phyloP scores from a whole-genome alignment of 2,797 vertebrate genomes.

The Alectoris magna region DNA sequence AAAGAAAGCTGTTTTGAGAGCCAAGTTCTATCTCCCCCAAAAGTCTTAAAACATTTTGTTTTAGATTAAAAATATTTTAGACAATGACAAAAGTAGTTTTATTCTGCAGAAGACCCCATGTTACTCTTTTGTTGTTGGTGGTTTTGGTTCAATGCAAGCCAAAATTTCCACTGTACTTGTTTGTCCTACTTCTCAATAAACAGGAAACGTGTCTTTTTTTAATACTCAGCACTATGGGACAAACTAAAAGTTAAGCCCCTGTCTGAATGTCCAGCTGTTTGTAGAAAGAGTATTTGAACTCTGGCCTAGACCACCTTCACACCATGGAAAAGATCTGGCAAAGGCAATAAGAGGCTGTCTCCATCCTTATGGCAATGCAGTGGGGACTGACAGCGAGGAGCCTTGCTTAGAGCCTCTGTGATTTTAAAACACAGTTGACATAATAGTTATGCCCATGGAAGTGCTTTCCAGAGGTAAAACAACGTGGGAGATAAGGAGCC shows the following conservation, averaged over 20 bases:
- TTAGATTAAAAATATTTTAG: not conserved
- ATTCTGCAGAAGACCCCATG: not conserved
- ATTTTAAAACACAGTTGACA: not conserved
- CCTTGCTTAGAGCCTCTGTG: not conserved
- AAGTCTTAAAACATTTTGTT: not conserved
- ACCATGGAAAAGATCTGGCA: not conserved
- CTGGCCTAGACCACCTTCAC: not conserved
- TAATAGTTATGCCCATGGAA: not conserved
- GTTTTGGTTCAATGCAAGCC: not conserved
- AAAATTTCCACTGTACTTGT: not conserved
- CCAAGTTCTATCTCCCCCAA: not conserved
- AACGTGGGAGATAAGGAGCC: not conserved
- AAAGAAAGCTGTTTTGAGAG: not conserved
- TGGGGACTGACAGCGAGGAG: not conserved
- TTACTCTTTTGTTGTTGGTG: not conserved
- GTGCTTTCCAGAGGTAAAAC: not conserved
- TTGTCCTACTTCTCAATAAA: not conserved
- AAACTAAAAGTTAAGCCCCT: not conserved
- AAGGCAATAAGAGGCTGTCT: rapidly evolving
- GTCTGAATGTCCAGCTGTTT: not conserved
- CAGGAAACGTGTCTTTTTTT: not conserved
- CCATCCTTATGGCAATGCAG: not conserved
- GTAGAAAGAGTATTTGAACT: not conserved
- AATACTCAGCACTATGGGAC: not conserved
- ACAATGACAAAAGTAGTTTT: not conserved